Evolutionary conservation across 2,797 vertebrate species (phyloP), one percentile per base, ranked within the genome.

Genomic region (Enteromius viviparus): DNA sequence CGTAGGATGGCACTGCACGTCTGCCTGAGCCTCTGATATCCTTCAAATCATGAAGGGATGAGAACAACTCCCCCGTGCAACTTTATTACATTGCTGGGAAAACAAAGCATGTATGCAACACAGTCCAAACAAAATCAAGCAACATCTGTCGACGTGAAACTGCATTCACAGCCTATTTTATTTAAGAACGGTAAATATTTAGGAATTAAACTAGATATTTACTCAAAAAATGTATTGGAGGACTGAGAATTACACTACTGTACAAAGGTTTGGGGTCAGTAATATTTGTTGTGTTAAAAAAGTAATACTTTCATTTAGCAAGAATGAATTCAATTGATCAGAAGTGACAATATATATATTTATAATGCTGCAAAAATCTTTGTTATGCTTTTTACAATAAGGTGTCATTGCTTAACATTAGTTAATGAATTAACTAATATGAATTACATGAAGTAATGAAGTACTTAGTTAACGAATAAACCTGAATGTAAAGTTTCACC

Each of bases 1-100:
- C 10, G 71, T 55, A 55, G 71, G 71, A 75, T 47, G 71, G 71
- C 72, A 75, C 32, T 23, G 72, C 51, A n/a, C 51, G 49, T 58
- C 72, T 74, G 47, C 70, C 70, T 74, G 72, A 76, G 51, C 49
- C 47, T 74, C 47, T 74, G 12, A 76, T 58, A 76, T 58, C 72
- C 72, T 40, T 21, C 34, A n/a, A 76, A 76, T 76, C 34, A 76
- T 26, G 26, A 26, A 26, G 26, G 34, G 21, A 76, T 58, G 51
- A 14, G 34, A 76, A 58, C 51, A 58, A 37, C 34, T 76, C 72
- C 72, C 72, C n/a, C 4, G 51, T 55, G 72, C 14, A 40, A 55
- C 51, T 76, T 76, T 76, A 55, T 76, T 76, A 76, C 51, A 58
- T 40, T 55, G 32, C 72, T 8, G 11, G 72, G 21, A 40, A 76